These are phyloP conservation scores for Stenolophus ochropezus DNA, from an alignment of 2,888 invertebrate genomes.

Conservation along the genomic window DNA sequence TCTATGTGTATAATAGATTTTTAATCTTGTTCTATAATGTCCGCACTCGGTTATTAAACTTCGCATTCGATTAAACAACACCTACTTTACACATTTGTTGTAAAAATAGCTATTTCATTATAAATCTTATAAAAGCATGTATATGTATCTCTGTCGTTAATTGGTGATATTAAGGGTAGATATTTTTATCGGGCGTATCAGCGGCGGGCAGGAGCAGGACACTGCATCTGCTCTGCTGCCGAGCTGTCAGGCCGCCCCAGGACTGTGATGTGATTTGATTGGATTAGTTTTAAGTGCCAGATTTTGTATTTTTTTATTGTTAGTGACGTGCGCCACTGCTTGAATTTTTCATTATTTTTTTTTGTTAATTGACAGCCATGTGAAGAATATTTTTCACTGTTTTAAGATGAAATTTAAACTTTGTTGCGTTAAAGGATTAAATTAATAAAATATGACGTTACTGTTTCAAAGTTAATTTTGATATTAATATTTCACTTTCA, in stretches of 20 bases:
- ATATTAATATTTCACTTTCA: background rate
- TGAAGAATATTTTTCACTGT: constrained; percentile 3
- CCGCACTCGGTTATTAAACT: too few relatives aligned
- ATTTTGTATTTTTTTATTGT: constrained; percentile 43
- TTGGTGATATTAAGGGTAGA: background rate
- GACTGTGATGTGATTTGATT: constrained; percentile 31
- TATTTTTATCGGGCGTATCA: background rate
- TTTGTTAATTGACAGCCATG: constrained; percentile 33
- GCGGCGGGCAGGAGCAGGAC: background rate
- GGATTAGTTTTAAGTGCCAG: constrained; percentile 44
- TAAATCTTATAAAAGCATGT: background rate
- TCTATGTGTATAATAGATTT: too few relatives aligned
- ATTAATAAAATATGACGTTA: background rate
- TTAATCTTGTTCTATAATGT: too few relatives aligned
- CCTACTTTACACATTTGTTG: too few relatives aligned
- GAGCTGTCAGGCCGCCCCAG: constrained; percentile 21
- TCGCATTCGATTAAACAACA: too few relatives aligned
- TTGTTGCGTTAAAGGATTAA: constrained; percentile 7
- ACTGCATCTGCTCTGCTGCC: constrained; percentile 3
- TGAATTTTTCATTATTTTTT: constrained; percentile 25
- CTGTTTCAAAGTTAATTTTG: constrained; percentile 11
- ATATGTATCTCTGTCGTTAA: background rate
- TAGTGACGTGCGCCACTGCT: constrained; percentile 22
- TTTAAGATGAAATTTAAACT: constrained; percentile 14
- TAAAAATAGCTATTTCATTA: background rate